These are phyloP conservation scores for Canis aureus DNA, from an alignment of 2,113 vertebrate species.

Conservation along the genomic window DNA sequence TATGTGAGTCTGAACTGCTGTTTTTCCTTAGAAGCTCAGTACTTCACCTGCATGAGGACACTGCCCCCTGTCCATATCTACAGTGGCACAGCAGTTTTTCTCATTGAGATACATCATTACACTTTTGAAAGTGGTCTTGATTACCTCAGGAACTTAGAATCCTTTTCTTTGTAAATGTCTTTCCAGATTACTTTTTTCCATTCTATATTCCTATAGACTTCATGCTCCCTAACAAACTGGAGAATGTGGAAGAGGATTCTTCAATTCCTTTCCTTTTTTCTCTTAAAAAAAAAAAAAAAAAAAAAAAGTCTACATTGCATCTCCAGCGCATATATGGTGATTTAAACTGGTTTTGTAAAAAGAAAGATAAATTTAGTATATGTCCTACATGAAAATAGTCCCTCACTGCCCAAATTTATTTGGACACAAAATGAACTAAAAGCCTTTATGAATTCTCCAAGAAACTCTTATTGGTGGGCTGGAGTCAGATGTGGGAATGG, in stretches of 20 bases:
- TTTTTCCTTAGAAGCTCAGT: neutral
- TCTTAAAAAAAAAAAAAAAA: neutral
- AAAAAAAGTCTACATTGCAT: neutral
- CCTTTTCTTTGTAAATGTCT: neutral
- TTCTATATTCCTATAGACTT: neutral
- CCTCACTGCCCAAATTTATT: neutral
- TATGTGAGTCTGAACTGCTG: neutral
- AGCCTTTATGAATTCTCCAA: neutral
- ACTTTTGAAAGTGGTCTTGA: neutral
- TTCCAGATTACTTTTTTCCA: neutral
- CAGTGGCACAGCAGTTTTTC: neutral
- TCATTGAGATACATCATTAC: neutral
- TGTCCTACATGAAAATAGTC: slow-evolving; percentile 38
- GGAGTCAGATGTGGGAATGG: neutral
- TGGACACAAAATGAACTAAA: neutral
- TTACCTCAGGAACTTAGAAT: neutral
- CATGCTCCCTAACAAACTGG: neutral
- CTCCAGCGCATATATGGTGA: neutral
- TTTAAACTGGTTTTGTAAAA: slow-evolving; percentile 44
- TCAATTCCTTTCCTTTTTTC: neutral
- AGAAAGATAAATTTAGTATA: slow-evolving; percentile 48
- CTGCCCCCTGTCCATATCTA: too few relatives aligned
- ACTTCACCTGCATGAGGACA: neutral
- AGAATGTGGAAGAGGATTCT: neutral
- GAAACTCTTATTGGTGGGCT: neutral